These are phyloP conservation scores for Pachymerium ferrugineum DNA, from an alignment of 2,888 invertebrate species.

Conservation along the genomic window DNA sequence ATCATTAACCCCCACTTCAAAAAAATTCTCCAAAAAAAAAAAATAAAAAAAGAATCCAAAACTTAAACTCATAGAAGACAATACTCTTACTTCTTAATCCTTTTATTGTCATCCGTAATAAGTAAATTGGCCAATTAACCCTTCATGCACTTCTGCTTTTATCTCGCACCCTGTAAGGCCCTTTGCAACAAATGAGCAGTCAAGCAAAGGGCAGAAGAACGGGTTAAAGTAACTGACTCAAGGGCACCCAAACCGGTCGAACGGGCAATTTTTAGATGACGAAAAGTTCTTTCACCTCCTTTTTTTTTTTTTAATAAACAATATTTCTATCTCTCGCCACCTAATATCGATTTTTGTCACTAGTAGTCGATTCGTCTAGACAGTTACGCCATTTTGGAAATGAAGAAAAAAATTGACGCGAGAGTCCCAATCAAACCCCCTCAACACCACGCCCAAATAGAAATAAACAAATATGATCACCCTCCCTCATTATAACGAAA, in stretches of 20 bases:
- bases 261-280: background rate
- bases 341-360: background rate
- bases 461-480: too few relatives aligned
- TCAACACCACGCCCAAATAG: background rate
- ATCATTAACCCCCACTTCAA: too few relatives aligned
- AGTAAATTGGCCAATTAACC: background rate
- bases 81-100: background rate
- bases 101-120: background rate
- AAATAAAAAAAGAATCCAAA: background rate
- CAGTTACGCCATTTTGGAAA: background rate
- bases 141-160: background rate
- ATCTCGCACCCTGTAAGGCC: background rate
- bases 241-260: background rate
- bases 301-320: background rate
- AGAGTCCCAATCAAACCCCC: background rate
- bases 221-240: background rate
- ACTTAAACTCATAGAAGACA: background rate
- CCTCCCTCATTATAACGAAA: too few relatives aligned
- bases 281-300: background rate
- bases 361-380: conserved; percentile 5
- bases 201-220: background rate
- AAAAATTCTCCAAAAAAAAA: too few relatives aligned
- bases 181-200: background rate
- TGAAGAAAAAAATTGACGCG: too few relatives aligned
- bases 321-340: background rate